Evolutionary conservation across 2,113 vertebrate species (phyloP).

Genomic region (Paraplagusia blochii): DNA sequence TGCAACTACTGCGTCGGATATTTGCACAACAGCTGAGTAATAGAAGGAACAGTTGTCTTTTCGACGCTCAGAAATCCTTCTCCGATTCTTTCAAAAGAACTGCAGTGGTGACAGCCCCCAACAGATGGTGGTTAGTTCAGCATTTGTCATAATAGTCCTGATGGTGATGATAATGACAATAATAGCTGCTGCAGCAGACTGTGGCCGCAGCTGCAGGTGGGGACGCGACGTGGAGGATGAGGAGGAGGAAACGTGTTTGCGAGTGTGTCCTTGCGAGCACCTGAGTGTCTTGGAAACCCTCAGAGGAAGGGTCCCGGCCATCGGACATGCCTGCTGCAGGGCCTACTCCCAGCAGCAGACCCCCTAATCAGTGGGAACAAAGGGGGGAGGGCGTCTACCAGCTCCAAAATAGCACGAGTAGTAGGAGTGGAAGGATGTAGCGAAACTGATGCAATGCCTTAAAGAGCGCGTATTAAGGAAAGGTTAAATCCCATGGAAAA

Average conservation of each 20-base stretch:
- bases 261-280: slow-evolving; percentile 51
- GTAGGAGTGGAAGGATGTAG: slow-evolving; percentile 66
- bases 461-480: slow-evolving; percentile 25
- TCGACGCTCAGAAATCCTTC: slow-evolving; percentile 32
- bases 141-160: slow-evolving; percentile 54
- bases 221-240: slow-evolving; percentile 24
- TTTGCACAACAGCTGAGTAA: slow-evolving; percentile 29
- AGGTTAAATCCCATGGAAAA: slow-evolving; percentile 8
- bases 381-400: slow-evolving; percentile 49
- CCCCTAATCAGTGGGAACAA: slow-evolving; percentile 72
- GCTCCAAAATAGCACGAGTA: slow-evolving; percentile 67
- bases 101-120: slow-evolving; percentile 41
- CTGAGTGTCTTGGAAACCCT: slow-evolving; percentile 58
- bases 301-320: slow-evolving; percentile 66
- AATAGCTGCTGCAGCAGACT: slow-evolving; percentile 54
- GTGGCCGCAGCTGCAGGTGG: slow-evolving; percentile 50
- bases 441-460: slow-evolving; percentile 51
- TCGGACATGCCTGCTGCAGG: slow-evolving; percentile 65
- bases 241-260: slow-evolving; percentile 37
- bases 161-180: slow-evolving; percentile 53
- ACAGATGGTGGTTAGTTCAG: slow-evolving; percentile 64
- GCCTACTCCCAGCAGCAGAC: slow-evolving; percentile 57
- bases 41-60: slow-evolving; percentile 32
- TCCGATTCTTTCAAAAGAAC: slow-evolving; percentile 34
- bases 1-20: slow-evolving; percentile 6